phyloP scores from a whole-genome alignment of 2,888 invertebrate genomes.

The Amphimallon solstitiale region DNA sequence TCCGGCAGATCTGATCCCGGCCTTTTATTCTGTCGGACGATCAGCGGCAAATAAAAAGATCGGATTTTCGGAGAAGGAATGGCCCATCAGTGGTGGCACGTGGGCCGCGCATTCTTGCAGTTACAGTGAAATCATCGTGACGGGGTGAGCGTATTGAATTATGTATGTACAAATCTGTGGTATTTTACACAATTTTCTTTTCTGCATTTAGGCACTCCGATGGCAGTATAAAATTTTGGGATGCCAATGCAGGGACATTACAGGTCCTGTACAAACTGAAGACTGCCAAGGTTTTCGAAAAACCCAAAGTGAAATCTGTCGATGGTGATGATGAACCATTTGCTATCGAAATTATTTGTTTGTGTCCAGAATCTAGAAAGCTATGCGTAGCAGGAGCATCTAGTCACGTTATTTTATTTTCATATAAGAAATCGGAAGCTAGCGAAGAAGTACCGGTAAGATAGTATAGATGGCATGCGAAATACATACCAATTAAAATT shows the following conservation, averaged over 20 bases:
- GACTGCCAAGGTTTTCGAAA: conserved; percentile 91
- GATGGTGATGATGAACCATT: conserved; percentile 87
- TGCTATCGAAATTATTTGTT: conserved; percentile 87
- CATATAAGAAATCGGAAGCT: conserved; percentile 92
- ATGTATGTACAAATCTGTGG: neutral
- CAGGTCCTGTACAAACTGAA: conserved; percentile 98
- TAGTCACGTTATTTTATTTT: conserved; percentile 94
- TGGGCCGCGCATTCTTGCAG: conserved; percentile 96
- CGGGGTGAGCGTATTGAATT: conserved; percentile 75
- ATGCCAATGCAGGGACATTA: conserved; percentile 94
- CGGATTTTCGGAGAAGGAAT: conserved; percentile 90
- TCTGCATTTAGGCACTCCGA: conserved; percentile 93
- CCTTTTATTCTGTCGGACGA: conserved; percentile 95
- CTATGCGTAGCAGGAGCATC: conserved; percentile 92
- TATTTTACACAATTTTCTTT: neutral
- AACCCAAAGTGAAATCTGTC: conserved; percentile 72
- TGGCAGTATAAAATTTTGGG: conserved; percentile 99
- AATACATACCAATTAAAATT: neutral
- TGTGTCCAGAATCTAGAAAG: conserved; percentile 93
- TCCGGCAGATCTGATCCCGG: conserved; percentile 96
- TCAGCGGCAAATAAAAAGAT: conserved; percentile 76
- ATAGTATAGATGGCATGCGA: neutral
- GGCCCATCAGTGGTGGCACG: conserved; percentile 97
- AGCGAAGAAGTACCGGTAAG: conserved; percentile 80
- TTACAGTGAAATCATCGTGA: conserved; percentile 97